Percentiles rank a stretch among this genome's conserved stretches.
phyloP scores from a whole-genome alignment of 2,113 vertebrate genomes.

The Ellobius talpinus region DNA sequence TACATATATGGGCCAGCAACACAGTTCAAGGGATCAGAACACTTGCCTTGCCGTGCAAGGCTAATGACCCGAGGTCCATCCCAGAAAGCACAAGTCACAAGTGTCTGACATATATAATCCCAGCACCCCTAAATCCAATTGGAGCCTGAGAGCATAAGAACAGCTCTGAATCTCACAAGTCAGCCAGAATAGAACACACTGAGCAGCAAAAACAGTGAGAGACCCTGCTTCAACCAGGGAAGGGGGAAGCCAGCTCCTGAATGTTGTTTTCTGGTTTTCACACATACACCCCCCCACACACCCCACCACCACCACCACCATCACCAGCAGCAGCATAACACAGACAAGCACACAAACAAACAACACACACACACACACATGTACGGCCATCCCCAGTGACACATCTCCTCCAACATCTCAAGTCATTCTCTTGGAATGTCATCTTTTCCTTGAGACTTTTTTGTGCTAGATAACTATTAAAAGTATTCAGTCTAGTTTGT shows the following conservation, averaged over 20 bases:
- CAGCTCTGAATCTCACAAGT: background rate
- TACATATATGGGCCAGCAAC: background rate
- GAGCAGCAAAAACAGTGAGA: background rate
- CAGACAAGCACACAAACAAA: background rate
- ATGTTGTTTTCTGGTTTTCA: background rate
- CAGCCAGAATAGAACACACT: background rate
- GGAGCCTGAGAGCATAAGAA: background rate
- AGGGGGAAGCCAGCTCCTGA: background rate
- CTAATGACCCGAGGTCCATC: background rate
- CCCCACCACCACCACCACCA: too few relatives aligned
- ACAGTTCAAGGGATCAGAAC: background rate
- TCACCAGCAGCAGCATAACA: background rate
- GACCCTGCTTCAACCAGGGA: background rate
- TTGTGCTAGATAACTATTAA: constrained; percentile 26
- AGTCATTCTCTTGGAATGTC: constrained; percentile 10
- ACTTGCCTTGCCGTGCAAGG: background rate
- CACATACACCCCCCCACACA: too few relatives aligned
- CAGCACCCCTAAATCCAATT: background rate
- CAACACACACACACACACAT: background rate
- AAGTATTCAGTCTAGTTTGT: background rate
- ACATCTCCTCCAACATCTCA: background rate
- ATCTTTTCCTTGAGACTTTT: background rate
- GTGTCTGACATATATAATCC: too few relatives aligned
- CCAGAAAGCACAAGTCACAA: background rate
- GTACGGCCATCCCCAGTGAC: background rate